phyloP scores from a whole-genome alignment of 2,888 invertebrate species.

The Nomada lathburiana region DNA sequence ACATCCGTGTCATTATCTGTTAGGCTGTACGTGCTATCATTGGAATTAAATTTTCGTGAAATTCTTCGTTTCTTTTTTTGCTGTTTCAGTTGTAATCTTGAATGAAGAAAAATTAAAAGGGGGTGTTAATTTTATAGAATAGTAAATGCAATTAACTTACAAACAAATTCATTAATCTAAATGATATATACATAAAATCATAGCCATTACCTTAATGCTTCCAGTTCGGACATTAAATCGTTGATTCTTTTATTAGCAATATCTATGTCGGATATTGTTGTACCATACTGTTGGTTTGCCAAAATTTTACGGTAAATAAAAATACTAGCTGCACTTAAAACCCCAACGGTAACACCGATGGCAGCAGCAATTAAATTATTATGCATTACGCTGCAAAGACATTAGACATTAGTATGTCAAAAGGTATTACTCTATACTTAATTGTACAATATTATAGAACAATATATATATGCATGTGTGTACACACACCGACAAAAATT shows the following conservation, averaged over 20 bases:
- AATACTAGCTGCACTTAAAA: conserved; percentile 78
- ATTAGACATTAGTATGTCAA: conserved; percentile 1
- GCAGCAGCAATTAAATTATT: conserved; percentile 78
- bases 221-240: conserved; percentile 77
- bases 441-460: not conserved
- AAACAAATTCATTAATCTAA: too few relatives aligned
- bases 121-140: not conserved
- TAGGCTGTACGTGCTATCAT: conserved; percentile 72
- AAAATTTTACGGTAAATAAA: conserved; percentile 79
- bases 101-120: not conserved
- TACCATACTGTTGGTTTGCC: conserved; percentile 71
- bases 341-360: conserved; percentile 79
- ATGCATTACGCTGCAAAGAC: conserved; percentile 73
- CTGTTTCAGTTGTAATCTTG: conserved; percentile 74
- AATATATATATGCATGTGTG: not conserved
- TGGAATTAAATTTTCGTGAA: conserved; percentile 68
- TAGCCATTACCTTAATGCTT: conserved; percentile 74
- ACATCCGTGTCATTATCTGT: conserved; percentile 79
- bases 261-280: conserved; percentile 74
- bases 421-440: not conserved
- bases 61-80: conserved; percentile 73
- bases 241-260: conserved; percentile 76
- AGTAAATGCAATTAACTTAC: not conserved
- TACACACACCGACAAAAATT: not conserved
- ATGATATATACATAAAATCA: conserved; percentile 14